Evolutionary conservation across 2,797 vertebrate species (phyloP).

Genomic region (Sebastolobus altivelis): DNA sequence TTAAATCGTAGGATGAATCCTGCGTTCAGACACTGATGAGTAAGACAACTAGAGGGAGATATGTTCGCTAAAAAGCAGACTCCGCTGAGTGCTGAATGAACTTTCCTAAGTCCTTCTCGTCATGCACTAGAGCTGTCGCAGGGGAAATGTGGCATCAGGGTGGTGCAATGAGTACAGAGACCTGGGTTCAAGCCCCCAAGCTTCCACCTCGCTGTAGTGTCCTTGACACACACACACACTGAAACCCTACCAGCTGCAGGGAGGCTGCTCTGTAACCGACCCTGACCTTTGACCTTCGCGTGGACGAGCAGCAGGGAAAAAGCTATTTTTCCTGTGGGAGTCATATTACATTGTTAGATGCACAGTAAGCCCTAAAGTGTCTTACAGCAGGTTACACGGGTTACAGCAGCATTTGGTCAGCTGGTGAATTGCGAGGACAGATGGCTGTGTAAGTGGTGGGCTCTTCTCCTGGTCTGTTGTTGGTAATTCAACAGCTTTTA

Average conservation of each 20-base stretch:
- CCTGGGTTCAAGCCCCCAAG: slow-evolving; percentile 12
- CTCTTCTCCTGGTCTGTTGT: not conserved
- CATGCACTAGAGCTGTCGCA: not conserved
- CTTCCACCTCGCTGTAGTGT: not conserved
- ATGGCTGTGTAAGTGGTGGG: not conserved
- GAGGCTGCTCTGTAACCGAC: slow-evolving; percentile 30
- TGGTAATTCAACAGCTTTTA: slow-evolving; percentile 6
- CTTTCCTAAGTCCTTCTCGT: not conserved
- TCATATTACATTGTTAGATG: slow-evolving; percentile 37
- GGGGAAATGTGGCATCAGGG: not conserved
- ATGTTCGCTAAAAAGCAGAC: not conserved
- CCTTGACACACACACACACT: slow-evolving; percentile 11
- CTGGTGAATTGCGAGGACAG: slow-evolving; percentile 14
- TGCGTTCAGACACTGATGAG: not conserved
- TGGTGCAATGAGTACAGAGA: not conserved
- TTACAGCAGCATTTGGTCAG: slow-evolving; percentile 25
- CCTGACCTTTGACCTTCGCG: slow-evolving; percentile 42
- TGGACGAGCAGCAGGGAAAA: slow-evolving; percentile 23
- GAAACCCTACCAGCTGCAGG: not conserved
- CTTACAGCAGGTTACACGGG: slow-evolving; percentile 28
- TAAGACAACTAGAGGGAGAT: slow-evolving; percentile 1
- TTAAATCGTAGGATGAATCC: not conserved
- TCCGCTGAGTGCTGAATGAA: not conserved
- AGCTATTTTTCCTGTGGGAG: slow-evolving; percentile 27
- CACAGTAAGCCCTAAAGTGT: slow-evolving; percentile 19